These are phyloP conservation scores for Apodemus agrarius DNA, from an alignment of 2,797 vertebrate species.

Conservation along the genomic window DNA sequence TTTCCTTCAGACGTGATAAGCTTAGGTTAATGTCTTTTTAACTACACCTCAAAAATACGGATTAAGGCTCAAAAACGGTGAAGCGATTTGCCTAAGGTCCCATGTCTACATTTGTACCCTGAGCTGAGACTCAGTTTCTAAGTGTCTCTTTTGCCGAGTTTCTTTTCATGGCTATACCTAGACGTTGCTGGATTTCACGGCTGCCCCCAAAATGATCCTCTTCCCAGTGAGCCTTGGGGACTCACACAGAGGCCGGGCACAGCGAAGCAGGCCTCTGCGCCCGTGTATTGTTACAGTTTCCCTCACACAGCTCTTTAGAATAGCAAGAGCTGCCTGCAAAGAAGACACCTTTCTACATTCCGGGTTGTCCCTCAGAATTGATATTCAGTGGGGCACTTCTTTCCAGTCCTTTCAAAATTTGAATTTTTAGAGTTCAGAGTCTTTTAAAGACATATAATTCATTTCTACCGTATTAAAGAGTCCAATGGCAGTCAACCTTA, in stretches of 20 bases:
- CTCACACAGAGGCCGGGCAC: not conserved
- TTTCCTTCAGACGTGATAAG: not conserved
- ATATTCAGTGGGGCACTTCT: not conserved
- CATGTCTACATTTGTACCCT: not conserved
- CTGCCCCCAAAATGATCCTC: not conserved
- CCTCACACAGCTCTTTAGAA: not conserved
- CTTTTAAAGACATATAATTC: not conserved
- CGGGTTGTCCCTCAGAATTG: not conserved
- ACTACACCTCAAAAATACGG: not conserved
- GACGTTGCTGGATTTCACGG: not conserved
- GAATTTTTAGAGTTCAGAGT: constrained; percentile 13
- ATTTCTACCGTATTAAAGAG: not conserved
- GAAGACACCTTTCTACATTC: not conserved
- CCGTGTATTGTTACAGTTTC: too few species aligned
- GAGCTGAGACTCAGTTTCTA: not conserved
- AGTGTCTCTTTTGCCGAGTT: not conserved
- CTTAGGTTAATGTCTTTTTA: not conserved
- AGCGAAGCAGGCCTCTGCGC: not conserved
- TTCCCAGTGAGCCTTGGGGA: not conserved
- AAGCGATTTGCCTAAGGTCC: not conserved
- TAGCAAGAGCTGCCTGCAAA: not conserved
- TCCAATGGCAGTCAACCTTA: not conserved
- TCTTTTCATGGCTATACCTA: not conserved
- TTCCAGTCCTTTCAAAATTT: not conserved
- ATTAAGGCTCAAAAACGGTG: not conserved